These are phyloP conservation scores for Dasypogon diadema DNA, from an alignment of 2,888 invertebrate genomes.

Conservation along the genomic window DNA sequence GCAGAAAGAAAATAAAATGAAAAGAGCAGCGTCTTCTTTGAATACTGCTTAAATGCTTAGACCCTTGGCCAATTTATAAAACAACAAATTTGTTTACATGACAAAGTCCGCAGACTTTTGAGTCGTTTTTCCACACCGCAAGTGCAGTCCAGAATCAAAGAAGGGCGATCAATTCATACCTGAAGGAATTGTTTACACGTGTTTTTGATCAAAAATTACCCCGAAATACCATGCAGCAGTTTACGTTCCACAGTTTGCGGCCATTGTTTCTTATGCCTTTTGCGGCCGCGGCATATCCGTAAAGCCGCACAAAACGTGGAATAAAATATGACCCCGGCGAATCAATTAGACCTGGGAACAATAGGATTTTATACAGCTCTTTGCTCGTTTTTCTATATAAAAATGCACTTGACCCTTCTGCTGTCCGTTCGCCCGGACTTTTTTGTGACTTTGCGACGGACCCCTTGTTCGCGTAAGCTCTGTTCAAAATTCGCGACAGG, in stretches of 20 bases:
- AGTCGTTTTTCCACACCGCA: slow-evolving; percentile 15
- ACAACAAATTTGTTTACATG: slow-evolving; percentile 50
- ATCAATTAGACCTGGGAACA: slow-evolving; percentile 65
- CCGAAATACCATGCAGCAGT: slow-evolving; percentile 45
- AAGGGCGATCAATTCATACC: slow-evolving; percentile 47
- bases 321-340: slow-evolving; percentile 63
- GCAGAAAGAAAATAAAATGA: not conserved
- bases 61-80: slow-evolving; percentile 41
- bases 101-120: slow-evolving; percentile 29
- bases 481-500: slow-evolving; percentile 44
- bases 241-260: slow-evolving; percentile 33
- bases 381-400: slow-evolving; percentile 56
- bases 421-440: not conserved
- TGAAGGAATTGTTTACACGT: slow-evolving; percentile 48
- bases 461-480: slow-evolving; percentile 11
- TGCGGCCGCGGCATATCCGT: not conserved
- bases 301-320: slow-evolving; percentile 25
- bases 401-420: slow-evolving; percentile 48
- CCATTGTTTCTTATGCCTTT: slow-evolving; percentile 44
- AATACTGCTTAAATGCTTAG: slow-evolving; percentile 19
- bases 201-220: slow-evolving; percentile 46
- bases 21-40: slow-evolving; percentile 9
- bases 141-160: slow-evolving; percentile 40
- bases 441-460: not conserved
- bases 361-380: slow-evolving; percentile 58